Evolutionary conservation across 2,113 vertebrate genomes (phyloP), one percentile per base, ranked within the genome.

Genomic region (Psammodynastes pulverulentus): DNA sequence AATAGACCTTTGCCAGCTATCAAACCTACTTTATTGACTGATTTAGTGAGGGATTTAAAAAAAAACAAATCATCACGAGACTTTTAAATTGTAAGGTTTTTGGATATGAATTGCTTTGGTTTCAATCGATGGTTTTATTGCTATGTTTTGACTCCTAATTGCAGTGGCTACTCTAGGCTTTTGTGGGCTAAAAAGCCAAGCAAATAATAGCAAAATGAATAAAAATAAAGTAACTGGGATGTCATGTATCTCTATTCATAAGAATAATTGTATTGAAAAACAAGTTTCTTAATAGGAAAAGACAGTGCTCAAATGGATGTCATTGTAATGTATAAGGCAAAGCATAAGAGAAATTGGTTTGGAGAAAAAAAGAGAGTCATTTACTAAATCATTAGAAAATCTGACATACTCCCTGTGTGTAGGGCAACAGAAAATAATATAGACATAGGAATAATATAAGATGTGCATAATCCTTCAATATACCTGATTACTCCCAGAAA

Each of bases 361-460:
- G 89, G 91, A 87, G 94, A 93, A 13, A 91, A 93, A 95, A 95
- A 95, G 94, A n/a, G 91, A 94, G 95, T 95, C 89, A 91, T 88
- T 95, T 85, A 94, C 84, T 94, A 96, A 95, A 93, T 17, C 53
- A 91, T 8, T 15, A 48, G 53, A 88, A 95, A 94, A 93, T 19
- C 10, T 88, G 1, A 17, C 5, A 45, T 90, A 52, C 84, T 89
- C 49, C 87, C 79, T 90, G 13, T 72, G 90, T 48, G 9, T 87
- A 58, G 0, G 0, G 91, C 67, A 15, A 86, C 15, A n/a, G 89
- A 89, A 94, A 39, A 87, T 4, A 92, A 91, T 9, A 93, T 48
- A 95, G 84, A 79, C 34, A 23, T 72, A 79, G 21, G 85, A 53
- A 84, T 91, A 34, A 67, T 92, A 93, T 21, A 54, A 48, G n/a